Conservation (phyloP, 1,140 invertebrate genomes). For the Linepithema humile region DNA sequence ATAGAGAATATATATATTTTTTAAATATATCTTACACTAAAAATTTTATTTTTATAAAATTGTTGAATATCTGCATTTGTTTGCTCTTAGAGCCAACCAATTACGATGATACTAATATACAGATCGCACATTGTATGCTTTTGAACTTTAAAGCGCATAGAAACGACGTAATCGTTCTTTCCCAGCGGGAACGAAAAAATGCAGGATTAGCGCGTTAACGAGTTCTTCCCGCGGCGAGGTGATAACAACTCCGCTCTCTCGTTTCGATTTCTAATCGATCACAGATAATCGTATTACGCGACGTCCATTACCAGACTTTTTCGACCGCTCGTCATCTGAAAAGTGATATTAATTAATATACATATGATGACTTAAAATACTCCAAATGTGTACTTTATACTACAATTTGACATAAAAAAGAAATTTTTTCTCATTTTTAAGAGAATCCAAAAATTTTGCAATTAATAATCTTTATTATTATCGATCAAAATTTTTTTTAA, state of each 20-base stretch:
- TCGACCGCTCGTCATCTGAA: background rate
- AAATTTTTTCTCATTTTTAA: too few species aligned
- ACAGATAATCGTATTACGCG: conserved; percentile 1
- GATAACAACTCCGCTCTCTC: conserved; percentile 1
- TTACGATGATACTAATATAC: background rate
- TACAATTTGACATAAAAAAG: background rate
- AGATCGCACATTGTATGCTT: too few species aligned
- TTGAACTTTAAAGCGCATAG: background rate
- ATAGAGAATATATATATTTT: background rate
- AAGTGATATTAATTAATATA: background rate
- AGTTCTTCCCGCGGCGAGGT: background rate
- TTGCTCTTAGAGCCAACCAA: background rate
- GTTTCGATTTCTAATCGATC: conserved; percentile 20
- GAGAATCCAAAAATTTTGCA: too few species aligned
- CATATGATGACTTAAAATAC: background rate
- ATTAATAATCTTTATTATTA: too few species aligned
- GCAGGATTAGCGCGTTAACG: background rate
- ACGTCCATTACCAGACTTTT: conserved; percentile 9
- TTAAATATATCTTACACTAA: background rate
- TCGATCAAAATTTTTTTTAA: too few species aligned
- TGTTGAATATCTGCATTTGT: background rate
- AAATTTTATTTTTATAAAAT: background rate
- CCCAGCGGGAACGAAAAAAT: background rate
- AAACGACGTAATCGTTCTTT: background rate
- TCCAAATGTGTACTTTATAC: background rate